Base-by-base conservation (phyloP, 2,888 invertebrate species). In the Protonemura montana region DNA sequence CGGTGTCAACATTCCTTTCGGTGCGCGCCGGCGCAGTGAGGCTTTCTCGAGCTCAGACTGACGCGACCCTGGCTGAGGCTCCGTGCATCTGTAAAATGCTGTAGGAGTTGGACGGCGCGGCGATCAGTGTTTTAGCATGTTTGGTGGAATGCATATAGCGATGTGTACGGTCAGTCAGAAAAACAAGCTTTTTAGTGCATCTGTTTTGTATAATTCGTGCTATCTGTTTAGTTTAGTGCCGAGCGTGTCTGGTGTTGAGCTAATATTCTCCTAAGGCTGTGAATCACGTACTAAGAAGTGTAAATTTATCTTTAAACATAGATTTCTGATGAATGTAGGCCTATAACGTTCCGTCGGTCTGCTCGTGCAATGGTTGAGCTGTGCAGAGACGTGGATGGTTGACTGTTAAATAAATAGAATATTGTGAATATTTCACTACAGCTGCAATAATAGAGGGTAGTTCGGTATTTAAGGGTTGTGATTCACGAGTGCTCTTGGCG, bases 121-220 rank as follows among this genome's bases (percentile, higher is more conserved):
- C 59, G 59, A 59, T 59, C 59, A 59, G 59, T 59, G 59, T 59
- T 59, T 59, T 59, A 59, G 59, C 59, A 59, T 59, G 59, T 59
- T 59, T 59, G 59, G 59, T 59, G 59, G 59, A 59, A 59, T 59
- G 59, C 59, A 59, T 59, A 59, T 59, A 59, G 59, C 59, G 59
- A 59, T 59, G 59, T 59, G 59, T 59, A 59, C 59, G 59, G 59
- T 59, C 59, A 59, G 59, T 21, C 59, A 21, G 78, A 78, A 81
- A n/a, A 81, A 29, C 81, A 30, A 81, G 29, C n/a, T 59, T 87
- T 76, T 83, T 85, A 86, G 86, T 86, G 87, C 84, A 85, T 86
- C 42, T 87, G 85, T 76, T 87, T 86, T 87, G 76, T 84, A 83
- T 83, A 42, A 35, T 83, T 42, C 82, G 30, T 87, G 41, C 77